Base-by-base conservation (phyloP, 2,888 invertebrate genomes). In the Scaptomyza polygonia region DNA sequence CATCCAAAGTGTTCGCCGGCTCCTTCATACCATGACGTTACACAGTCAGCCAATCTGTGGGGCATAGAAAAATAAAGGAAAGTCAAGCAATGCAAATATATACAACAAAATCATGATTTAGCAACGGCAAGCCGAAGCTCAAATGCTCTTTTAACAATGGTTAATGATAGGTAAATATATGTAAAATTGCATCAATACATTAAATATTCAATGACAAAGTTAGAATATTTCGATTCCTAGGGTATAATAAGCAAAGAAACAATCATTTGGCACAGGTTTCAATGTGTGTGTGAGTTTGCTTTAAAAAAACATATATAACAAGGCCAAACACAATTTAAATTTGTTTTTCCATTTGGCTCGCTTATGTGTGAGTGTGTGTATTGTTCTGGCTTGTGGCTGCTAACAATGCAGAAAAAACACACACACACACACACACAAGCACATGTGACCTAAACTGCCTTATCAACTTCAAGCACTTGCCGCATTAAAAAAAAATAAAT, bases 21-120 rank as follows among this genome's bases (percentile, higher is more conserved):
- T 95, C 95, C 95, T 95, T 95, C 95, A 95, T 95, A 95, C 95
- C 95, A 95, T 95, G 94, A 94, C 95, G 93, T 94, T 87, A 59
- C 79, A 94, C 93, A 93, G 94, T 74, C 87, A 69, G 71, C 72
- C 81, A 88, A 93, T 94, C 95, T 95, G 93, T n/a, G n/a, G n/a
- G n/a, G n/a, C n/a, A n/a, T n/a, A n/a, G 52, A 66, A 94, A 94
- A 95, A 86, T 89, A 89, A 88, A 77, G 80, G 83, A 49, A 48
- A 42, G 57, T 44, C 49, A 61, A 51, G 45, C 14, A 58, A 57
- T 44, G 58, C 48, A 49, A 49, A 58, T 27, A 59, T 30, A 18
- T 5, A 30, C n/a, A 45, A 11, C 3, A 11, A 9, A 9, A 11
- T 9, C 11, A 30, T 11, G 11, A 30, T 11, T 11, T 30, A 4